Base-by-base conservation (phyloP, 2,888 invertebrate species). In the Drosophila mercatorum region DNA sequence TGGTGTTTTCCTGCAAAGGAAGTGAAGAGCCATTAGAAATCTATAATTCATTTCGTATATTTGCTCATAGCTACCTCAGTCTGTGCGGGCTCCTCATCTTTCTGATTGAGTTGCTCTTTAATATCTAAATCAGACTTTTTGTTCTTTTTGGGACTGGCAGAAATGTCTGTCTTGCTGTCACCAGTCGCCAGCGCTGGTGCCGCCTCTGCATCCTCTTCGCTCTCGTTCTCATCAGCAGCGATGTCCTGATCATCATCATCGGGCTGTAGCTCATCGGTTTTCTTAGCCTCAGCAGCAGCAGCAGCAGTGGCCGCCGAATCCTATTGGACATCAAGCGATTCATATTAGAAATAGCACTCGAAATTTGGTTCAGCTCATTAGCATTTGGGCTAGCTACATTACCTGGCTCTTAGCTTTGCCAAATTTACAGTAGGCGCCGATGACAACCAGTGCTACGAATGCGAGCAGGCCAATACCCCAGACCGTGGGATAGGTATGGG, bases 401-500 rank as follows among this genome's bases (percentile, higher is more conserved):
- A 95, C 95, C 93, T 94, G 92, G 64, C 90, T 93, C 55, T 78
- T 87, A 66, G 81, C 68, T 60, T 72, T 79, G 68, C 81, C 86
- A 81, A 84, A 84, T 72, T 51, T 84, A 85, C 40, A 75, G 67
- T 88, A 84, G 53, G 86, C 40, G 61, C 59, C 96, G 95, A 93
- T 97, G 58, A 97, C 88, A 97, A 94, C 57, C 88, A 97, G 93
- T 61, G 97, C 95, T 90, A 98, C 94, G 56, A 98, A 95, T 68
- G 98, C 93, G 90, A 97, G 96, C 93, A 89, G 97, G 94, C 93
- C 96, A 61, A 97, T 95, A 55, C 95, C 97, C 96, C 97, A 98
- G 89, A 98, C 94, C 96, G 97, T 97, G 38, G 98, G 98, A 92
- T 97, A 95, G 75, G 97, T 96, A 85, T 96, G 96, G 72, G 97